Percentiles rank a stretch among this genome's conserved stretches.
Conservation (phyloP, 1,140 invertebrate genomes). For the Maniola jurtina region DNA sequence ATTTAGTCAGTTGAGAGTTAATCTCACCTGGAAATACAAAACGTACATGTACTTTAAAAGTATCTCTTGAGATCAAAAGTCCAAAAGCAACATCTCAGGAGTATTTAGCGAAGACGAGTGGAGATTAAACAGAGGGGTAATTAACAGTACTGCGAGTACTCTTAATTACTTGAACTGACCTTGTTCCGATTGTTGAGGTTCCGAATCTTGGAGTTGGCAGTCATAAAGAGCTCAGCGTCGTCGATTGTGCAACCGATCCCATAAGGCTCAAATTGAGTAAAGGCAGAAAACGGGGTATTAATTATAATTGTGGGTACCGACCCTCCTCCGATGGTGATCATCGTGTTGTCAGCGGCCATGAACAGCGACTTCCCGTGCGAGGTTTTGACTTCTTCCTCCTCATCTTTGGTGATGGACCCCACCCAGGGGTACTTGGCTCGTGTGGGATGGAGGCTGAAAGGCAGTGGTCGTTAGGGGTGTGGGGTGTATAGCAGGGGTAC, state of each 20-base stretch:
- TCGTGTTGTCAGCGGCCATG: conserved; percentile 94
- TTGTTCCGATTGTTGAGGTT: too few relatives aligned
- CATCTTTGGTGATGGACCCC: conserved; percentile 79
- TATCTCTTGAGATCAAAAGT: too few relatives aligned
- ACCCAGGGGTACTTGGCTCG: conserved; percentile 95
- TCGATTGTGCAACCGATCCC: neutral
- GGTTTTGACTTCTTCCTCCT: conserved; percentile 80
- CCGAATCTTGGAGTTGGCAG: too few relatives aligned
- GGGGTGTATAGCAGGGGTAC: conserved; percentile 30
- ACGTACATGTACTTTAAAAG: too few relatives aligned
- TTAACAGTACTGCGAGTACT: too few relatives aligned
- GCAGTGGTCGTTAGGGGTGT: neutral
- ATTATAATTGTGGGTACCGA: conserved; percentile 21
- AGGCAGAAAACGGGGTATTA: neutral
- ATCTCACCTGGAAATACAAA: too few relatives aligned
- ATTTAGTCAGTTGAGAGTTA: too few relatives aligned
- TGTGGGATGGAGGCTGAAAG: conserved; percentile 85
- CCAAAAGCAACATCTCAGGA: too few relatives aligned
- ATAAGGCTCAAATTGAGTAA: neutral
- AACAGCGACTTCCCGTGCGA: conserved; percentile 92
- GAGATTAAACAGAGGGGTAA: too few relatives aligned
- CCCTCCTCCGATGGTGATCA: conserved; percentile 87
- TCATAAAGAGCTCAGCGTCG: too few relatives aligned
- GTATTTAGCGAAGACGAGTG: too few relatives aligned
- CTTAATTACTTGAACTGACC: too few relatives aligned